phyloP scores from a whole-genome alignment of 2,888 invertebrate species.

The Himalopsyche tibetana region DNA sequence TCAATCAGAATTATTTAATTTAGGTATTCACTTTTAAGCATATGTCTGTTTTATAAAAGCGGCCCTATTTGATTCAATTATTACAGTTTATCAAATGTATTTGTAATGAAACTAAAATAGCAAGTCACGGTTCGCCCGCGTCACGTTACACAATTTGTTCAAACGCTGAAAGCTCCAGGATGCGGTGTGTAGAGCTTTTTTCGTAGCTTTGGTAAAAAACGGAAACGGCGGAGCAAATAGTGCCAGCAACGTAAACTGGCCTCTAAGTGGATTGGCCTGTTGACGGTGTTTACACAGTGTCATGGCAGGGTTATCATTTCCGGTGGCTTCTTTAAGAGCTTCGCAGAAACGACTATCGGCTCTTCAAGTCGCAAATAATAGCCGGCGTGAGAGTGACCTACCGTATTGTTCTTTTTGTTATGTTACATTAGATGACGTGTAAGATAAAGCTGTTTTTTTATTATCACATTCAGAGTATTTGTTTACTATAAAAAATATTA shows the following conservation, averaged over 20 bases:
- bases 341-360: background rate
- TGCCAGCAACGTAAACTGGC: conserved; percentile 52
- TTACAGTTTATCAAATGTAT: background rate
- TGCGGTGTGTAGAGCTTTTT: background rate
- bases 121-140: background rate
- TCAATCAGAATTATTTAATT: too few relatives aligned
- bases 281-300: conserved; percentile 52
- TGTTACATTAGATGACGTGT: too few relatives aligned
- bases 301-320: conserved; percentile 51
- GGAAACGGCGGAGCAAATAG: conserved; percentile 55
- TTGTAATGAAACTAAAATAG: background rate
- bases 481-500: too few relatives aligned
- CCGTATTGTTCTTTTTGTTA: too few relatives aligned
- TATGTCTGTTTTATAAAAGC: too few relatives aligned
- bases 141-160: conserved; percentile 16
- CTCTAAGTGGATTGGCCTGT: conserved; percentile 60
- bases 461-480: too few relatives aligned
- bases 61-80: background rate
- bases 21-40: too few relatives aligned
- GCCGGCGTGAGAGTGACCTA: background rate
- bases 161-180: conserved; percentile 3
- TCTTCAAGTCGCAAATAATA: background rate
- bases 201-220: conserved; percentile 1
- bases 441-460: too few relatives aligned
- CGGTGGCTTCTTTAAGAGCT: conserved; percentile 41